Evolutionary conservation across 2,888 invertebrate genomes (phyloP).

Genomic region (Lycocerus yunnanus): DNA sequence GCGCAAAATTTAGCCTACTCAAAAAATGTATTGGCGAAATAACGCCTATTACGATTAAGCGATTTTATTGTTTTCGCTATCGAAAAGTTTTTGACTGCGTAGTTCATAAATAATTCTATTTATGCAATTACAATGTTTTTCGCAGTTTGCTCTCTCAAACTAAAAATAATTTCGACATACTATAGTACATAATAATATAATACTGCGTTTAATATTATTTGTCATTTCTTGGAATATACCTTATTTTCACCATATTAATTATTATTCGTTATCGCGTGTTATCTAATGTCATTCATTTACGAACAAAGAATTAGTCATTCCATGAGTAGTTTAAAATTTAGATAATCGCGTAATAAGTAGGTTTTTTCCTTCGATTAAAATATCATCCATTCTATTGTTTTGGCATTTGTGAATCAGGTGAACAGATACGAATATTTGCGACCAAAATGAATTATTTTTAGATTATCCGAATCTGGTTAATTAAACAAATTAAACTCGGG

Average conservation of each 20-base stretch:
- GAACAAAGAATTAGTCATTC: neutral
- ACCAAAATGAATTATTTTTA: neutral
- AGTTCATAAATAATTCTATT: neutral
- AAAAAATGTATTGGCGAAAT: neutral
- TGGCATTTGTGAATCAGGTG: neutral
- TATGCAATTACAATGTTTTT: neutral
- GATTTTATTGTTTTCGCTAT: neutral
- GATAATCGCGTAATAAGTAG: neutral
- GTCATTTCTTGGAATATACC: neutral
- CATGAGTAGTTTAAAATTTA: neutral
- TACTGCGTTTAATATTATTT: neutral
- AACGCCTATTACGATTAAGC: neutral
- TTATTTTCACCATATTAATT: neutral
- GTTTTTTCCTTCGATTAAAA: neutral
- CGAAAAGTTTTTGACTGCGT: neutral
- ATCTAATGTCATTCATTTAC: neutral
- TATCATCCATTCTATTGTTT: neutral
- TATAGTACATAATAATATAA: no score
- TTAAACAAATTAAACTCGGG: constrained; percentile 1
- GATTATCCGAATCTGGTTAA: neutral
- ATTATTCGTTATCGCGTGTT: neutral
- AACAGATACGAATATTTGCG: neutral
- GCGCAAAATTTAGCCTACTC: neutral
- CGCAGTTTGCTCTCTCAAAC: neutral
- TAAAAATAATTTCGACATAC: neutral